A percentile compares a stretch with the other conserved stretches of the same genome.
Conservation (phyloP, 2,113 vertebrate genomes). For the Alethe diademata region DNA sequence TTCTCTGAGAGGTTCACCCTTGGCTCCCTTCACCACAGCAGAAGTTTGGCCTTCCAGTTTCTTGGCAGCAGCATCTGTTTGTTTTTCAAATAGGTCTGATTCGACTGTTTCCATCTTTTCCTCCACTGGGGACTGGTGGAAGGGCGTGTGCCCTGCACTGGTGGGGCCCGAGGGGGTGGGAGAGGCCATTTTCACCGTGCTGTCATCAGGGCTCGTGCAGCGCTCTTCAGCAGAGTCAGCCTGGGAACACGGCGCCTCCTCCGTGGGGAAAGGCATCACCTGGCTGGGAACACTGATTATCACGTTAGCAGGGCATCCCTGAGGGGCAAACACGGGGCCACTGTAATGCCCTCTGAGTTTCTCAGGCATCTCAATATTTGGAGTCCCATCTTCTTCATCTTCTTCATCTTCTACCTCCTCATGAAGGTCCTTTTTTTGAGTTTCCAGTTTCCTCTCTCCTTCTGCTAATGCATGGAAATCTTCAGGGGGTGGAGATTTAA, state of each 20-base stretch:
- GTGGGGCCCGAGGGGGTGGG: conserved; percentile 92
- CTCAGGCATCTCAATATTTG: conserved; percentile 80
- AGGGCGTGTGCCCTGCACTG: conserved; percentile 90
- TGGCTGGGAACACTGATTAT: conserved; percentile 7
- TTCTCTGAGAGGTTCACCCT: neutral
- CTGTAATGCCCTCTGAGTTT: conserved; percentile 81
- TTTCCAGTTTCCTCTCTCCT: conserved; percentile 73
- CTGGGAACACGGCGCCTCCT: conserved; percentile 43
- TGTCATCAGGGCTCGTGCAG: conserved; percentile 92
- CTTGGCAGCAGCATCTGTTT: conserved; percentile 49
- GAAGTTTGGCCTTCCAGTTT: conserved; percentile 39
- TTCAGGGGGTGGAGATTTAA: conserved; percentile 93
- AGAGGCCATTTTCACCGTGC: conserved; percentile 93
- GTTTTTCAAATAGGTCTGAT: conserved; percentile 71
- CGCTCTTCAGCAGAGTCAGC: conserved; percentile 82
- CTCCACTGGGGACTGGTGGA: conserved; percentile 91
- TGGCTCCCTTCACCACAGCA: neutral
- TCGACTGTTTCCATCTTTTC: conserved; percentile 80
- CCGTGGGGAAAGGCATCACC: neutral
- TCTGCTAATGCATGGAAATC: conserved; percentile 84
- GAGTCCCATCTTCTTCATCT: conserved; percentile 83
- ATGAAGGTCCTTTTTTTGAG: conserved; percentile 53
- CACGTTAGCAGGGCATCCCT: neutral
- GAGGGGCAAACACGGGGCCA: conserved; percentile 68
- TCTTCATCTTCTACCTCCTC: conserved; percentile 79